phyloP scores from a whole-genome alignment of 1,140 invertebrate genomes.

The Orchestia grillus region DNA sequence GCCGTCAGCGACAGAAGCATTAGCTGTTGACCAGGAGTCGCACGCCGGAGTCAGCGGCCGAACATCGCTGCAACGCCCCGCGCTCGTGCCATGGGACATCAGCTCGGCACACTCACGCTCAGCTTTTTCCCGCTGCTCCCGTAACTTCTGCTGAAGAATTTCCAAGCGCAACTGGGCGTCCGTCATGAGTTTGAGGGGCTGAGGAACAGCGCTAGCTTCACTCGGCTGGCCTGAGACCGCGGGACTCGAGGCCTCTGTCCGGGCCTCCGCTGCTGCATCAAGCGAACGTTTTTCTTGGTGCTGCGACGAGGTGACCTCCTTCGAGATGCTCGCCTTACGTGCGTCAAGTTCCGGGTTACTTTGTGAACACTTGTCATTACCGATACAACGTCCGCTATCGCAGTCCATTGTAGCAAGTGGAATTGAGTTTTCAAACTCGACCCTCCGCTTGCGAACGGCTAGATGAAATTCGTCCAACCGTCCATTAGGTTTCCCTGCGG shows the following conservation, averaged over 20 bases:
- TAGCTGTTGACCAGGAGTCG: too few species aligned
- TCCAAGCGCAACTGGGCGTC: constrained; percentile 9
- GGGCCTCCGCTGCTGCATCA: background rate
- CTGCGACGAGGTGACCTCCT: background rate
- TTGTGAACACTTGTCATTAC: background rate
- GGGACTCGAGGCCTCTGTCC: background rate
- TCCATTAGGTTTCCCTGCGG: background rate
- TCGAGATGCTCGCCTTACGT: background rate
- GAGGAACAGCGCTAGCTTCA: background rate
- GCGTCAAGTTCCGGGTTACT: background rate
- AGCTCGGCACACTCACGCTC: constrained; percentile 16
- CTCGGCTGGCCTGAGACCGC: background rate
- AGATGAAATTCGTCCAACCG: background rate
- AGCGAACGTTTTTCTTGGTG: background rate
- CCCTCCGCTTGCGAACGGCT: background rate
- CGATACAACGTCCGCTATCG: background rate
- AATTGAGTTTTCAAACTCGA: background rate
- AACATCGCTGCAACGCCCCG: background rate
- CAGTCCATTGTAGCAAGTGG: background rate
- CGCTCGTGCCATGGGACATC: background rate
- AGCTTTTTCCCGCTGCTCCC: constrained; percentile 28
- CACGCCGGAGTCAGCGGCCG: background rate
- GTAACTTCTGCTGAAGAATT: constrained; percentile 44
- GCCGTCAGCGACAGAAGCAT: background rate
- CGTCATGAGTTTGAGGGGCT: background rate